Evolutionary conservation across 2,888 invertebrate genomes (phyloP), one percentile per base, ranked within the genome.

Genomic region (Ischnus inquisitorius): DNA sequence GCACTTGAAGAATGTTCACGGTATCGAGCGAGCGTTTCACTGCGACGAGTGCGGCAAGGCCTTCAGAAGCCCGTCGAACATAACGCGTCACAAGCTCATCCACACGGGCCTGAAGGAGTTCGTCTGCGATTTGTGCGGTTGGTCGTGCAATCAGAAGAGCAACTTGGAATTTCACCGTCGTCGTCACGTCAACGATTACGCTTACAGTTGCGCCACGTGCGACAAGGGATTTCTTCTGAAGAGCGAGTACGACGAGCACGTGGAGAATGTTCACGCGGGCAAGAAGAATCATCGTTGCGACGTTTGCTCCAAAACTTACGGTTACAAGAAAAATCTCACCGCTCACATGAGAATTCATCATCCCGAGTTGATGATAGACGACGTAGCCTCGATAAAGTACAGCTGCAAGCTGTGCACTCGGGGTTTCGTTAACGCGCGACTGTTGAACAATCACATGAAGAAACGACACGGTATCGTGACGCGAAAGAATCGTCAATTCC

Each of bases 1-100:
- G 80, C 94, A 94, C 65, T 87, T 91, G 83, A 93, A 93, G 81
- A 92, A 92, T 41, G 84, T 87, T 1, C 91, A 91, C 74, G 89
- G 88, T 4, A 91, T 91, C 83, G 90, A 92, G 39, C 87, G 90
- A 6, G 91, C 91, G 3, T 91, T 91, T 85, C 90, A 88, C 71
- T 92, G 92, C 83, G 88, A 91, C 86, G 88, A 90, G 25, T 92
- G 92, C 76, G 89, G 88, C 12, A 89, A 92, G 48, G 88, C 90
- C 0, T 90, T 93, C 79, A 87, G 90, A 22, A 89, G 89, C 39
- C 90, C 92, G 0, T 89, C 90, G 86, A 92, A 92, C 83, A 92
- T 92, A 80, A 87, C 89, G 0, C 90, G 92, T 6, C 92, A 92
- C 88, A 92, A 92, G 72, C 74, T 91, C 12, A 91, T 92, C 39